Evolutionary conservation across 2,888 invertebrate genomes (phyloP).

Genomic region (Exocentrus adspersus): DNA sequence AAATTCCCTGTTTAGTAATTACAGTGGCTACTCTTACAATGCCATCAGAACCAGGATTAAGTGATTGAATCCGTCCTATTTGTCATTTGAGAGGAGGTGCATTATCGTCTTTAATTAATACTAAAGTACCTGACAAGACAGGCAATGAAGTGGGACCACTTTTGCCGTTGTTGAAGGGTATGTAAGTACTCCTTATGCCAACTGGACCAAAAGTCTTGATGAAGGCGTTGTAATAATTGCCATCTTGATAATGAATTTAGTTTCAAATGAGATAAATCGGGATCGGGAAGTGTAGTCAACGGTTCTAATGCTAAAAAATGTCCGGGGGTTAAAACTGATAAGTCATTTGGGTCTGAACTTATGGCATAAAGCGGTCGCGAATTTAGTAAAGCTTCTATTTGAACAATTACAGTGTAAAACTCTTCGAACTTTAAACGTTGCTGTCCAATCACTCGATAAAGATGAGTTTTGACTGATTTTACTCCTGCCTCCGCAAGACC

Average conservation of each 20-base stretch:
- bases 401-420: conserved; percentile 25
- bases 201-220: conserved; percentile 24
- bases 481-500: conserved; percentile 36
- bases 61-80: conserved; percentile 2
- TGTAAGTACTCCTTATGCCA: conserved; percentile 27
- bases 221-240: conserved; percentile 24
- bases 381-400: conserved; percentile 31
- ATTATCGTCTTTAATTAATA: conserved; percentile 19
- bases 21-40: conserved; percentile 17
- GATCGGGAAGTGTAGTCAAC: neutral
- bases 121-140: conserved; percentile 1
- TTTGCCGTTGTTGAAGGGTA: conserved; percentile 12
- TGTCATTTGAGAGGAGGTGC: conserved; percentile 11
- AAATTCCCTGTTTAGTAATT: neutral
- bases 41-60: conserved; percentile 8
- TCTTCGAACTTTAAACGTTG: conserved; percentile 35
- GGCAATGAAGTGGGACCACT: neutral
- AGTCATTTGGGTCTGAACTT: conserved; percentile 29
- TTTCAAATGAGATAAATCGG: conserved; percentile 6
- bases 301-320: conserved; percentile 15
- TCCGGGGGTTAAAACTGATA: conserved; percentile 24
- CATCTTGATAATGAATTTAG: conserved; percentile 14
- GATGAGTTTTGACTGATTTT: conserved; percentile 32
- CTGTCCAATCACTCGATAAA: conserved; percentile 26
- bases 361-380: conserved; percentile 28